Evolutionary conservation across 2,888 invertebrate genomes (phyloP).

Genomic region (Xanthia togata): DNA sequence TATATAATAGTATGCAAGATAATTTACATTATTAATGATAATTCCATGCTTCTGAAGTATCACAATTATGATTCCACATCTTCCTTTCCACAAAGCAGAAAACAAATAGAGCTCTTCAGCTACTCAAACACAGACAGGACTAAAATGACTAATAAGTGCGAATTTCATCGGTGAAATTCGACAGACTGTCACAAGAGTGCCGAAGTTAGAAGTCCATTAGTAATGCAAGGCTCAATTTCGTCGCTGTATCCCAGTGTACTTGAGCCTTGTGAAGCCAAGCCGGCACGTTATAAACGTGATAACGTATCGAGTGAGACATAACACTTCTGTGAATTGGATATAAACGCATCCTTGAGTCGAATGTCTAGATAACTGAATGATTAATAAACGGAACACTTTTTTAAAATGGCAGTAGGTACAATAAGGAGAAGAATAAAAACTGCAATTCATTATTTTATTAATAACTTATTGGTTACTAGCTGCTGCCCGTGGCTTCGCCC

Average conservation of each 20-base stretch:
- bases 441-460: not conserved
- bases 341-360: constrained; percentile 68
- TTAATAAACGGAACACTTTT: constrained; percentile 36
- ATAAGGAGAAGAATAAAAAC: not conserved
- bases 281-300: constrained; percentile 56
- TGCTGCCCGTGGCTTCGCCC: too few relatives aligned
- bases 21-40: too few relatives aligned
- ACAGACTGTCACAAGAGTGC: not conserved
- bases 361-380: constrained; percentile 45
- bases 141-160: not conserved
- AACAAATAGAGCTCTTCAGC: not conserved
- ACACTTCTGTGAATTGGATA: constrained; percentile 66
- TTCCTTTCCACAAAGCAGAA: too few relatives aligned
- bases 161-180: too few relatives aligned
- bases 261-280: constrained; percentile 26
- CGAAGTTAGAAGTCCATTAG: not conserved
- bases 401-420: not conserved
- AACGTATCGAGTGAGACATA: constrained; percentile 61
- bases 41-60: not conserved
- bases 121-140: not conserved
- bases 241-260: constrained; percentile 31
- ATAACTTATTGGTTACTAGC: too few relatives aligned
- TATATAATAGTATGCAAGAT: too few relatives aligned
- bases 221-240: constrained; percentile 9
- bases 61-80: not conserved